Conservation (phyloP, 1,140 invertebrate genomes). For the Piezodorus guildinii region DNA sequence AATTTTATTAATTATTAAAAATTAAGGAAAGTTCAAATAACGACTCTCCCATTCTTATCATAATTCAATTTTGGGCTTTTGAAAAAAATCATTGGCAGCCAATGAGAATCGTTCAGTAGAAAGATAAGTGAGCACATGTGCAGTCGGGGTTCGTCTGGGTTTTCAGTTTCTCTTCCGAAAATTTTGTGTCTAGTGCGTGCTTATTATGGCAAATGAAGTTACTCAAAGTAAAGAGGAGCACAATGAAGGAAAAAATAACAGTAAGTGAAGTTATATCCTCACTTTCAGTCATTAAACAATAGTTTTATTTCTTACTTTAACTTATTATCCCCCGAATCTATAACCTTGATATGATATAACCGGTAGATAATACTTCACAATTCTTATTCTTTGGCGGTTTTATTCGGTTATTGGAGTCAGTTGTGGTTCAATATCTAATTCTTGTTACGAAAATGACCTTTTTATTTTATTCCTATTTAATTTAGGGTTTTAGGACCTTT, state of each 20-base stretch:
- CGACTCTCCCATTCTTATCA: background rate
- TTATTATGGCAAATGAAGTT: constrained; percentile 22
- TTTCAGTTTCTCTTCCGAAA: constrained; percentile 8
- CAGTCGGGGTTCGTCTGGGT: constrained; percentile 4
- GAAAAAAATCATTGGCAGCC: constrained; percentile 4
- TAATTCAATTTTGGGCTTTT: background rate
- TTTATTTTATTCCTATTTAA: too few relatives aligned
- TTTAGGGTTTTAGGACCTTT: too few relatives aligned
- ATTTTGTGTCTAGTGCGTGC: constrained; percentile 2
- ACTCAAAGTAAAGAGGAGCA: constrained; percentile 9
- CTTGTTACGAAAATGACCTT: too few relatives aligned
- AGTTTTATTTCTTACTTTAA: background rate
- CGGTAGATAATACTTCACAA: constrained; percentile 12
- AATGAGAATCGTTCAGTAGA: constrained; percentile 4
- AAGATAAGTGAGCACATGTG: constrained; percentile 22
- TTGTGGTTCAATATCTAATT: too few relatives aligned
- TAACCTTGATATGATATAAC: constrained; percentile 20
- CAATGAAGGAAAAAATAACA: constrained; percentile 4
- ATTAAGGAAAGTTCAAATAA: too few relatives aligned
- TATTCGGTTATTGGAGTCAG: too few relatives aligned
- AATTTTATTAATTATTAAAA: too few relatives aligned
- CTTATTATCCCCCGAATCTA: background rate
- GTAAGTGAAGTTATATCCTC: background rate
- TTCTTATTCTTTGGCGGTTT: background rate
- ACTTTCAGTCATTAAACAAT: background rate